Conservation (phyloP, 2,113 vertebrate genomes). For the Eclectus roratus region DNA sequence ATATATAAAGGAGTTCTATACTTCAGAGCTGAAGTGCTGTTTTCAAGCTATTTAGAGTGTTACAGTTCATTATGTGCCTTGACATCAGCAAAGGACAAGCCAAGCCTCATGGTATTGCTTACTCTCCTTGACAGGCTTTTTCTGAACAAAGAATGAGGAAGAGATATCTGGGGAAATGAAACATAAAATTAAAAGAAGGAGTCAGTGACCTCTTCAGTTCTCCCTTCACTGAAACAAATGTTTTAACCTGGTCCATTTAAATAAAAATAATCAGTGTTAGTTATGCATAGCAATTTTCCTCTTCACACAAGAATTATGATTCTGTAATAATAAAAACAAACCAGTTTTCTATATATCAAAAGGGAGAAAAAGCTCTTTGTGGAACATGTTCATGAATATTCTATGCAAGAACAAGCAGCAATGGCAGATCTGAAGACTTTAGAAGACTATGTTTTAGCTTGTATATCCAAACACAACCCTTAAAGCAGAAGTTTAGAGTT, state of each 20-base stretch:
- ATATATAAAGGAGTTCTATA: neutral
- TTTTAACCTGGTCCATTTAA: neutral
- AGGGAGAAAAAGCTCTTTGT: neutral
- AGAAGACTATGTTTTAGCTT: neutral
- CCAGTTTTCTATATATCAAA: neutral
- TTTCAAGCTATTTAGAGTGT: neutral
- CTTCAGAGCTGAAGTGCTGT: neutral
- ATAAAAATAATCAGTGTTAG: neutral
- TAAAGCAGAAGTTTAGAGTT: neutral
- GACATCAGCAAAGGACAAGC: neutral
- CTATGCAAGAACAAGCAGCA: neutral
- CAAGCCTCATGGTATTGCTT: neutral
- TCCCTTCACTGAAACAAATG: neutral
- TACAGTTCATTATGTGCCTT: neutral
- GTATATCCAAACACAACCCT: neutral
- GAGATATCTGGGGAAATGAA: neutral
- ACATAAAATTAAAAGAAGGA: fast-evolving
- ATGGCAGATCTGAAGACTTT: neutral
- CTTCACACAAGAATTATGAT: neutral
- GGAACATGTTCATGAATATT: neutral
- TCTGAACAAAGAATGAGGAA: neutral
- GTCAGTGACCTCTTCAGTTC: neutral
- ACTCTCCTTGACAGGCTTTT: neutral
- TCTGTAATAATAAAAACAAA: neutral
- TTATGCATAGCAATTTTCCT: neutral